Evolutionary conservation across 2,888 invertebrate species (phyloP), one percentile per base, ranked within the genome.

Genomic region (Loripinus fragilis): DNA sequence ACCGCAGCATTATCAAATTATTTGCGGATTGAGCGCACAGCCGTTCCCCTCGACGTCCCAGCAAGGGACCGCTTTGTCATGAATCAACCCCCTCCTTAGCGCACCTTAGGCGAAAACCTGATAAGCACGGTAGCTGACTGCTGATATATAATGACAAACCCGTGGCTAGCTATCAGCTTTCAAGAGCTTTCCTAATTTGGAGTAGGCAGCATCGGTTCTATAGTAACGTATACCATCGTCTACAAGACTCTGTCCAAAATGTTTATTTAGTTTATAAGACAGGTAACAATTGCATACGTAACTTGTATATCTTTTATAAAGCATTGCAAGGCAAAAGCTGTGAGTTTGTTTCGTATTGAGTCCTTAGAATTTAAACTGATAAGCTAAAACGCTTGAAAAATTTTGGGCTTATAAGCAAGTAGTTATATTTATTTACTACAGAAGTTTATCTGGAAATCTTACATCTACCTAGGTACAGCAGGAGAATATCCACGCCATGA

Each of bases 131-230:
- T 30, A 30, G 60, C 33, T 60, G 30, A 10, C 10, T 60, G 60
- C 33, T 60, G 60, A 60, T 60, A 60, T 33, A 60, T 60, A 60
- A 60, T 60, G 60, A 60, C 60, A 60, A 60, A 60, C 60, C 60
- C 33, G 33, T 33, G 17, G 60, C 33, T 33, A 60, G 71, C 71
- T 83, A 83, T 83, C 83, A 69, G 52, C 74, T 83, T 83, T 78
- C 83, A 80, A 69, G 67, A 68, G 80, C 71, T 80, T 83, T 83
- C 83, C 83, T 75, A 83, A 83, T 83, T 83, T 83, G 83, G 83
- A 73, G 80, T 71, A 83, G 52, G 76, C 80, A 45, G 69, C 75
- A 64, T 70, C 78, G 75, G 60, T 60, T 28, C 8, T 33, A 60
- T 12, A 5, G 33, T 60, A 60, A 30, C 60, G 60, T 60, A 28